A percentile compares a stretch with the other conserved stretches of the same genome.
These are phyloP conservation scores for Cuniculus paca DNA, from an alignment of 2,797 vertebrate species.

Conservation along the genomic window DNA sequence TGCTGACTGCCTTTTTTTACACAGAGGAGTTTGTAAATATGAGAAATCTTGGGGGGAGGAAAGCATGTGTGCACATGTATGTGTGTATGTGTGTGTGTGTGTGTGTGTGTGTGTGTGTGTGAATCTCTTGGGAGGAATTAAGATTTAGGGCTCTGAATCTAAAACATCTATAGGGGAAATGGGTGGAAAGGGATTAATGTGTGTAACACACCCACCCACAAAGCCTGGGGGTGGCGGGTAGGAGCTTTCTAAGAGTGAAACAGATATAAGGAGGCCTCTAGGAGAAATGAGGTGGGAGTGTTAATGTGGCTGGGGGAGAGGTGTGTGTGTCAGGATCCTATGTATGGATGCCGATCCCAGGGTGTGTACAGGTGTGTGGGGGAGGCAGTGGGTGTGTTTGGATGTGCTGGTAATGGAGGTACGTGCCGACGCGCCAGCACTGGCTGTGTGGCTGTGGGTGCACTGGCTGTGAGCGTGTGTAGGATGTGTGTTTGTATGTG, in stretches of 20 bases:
- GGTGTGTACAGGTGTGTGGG: neutral
- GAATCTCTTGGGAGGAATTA: slow-evolving; percentile 50
- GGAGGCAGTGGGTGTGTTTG: slow-evolving; percentile 5
- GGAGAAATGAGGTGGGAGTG: neutral
- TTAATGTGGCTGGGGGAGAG: neutral
- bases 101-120: neutral
- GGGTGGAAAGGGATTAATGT: slow-evolving; percentile 62
- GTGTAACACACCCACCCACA: slow-evolving; percentile 71
- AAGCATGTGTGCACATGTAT: neutral
- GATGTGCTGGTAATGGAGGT: neutral
- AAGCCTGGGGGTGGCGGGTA: slow-evolving; percentile 12
- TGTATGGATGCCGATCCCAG: neutral
- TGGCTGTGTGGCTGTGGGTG: neutral
- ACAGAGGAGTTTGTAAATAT: slow-evolving; percentile 67
- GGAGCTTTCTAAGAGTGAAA: slow-evolving; percentile 53
- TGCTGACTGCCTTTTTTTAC: neutral
- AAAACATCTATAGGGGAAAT: slow-evolving; percentile 66
- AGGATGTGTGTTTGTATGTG: neutral
- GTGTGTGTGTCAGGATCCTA: neutral
- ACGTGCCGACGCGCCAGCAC: neutral
- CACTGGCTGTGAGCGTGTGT: neutral
- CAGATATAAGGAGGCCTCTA: neutral
- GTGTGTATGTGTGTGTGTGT: neutral
- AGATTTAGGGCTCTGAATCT: slow-evolving; percentile 66
- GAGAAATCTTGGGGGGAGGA: slow-evolving; percentile 42